Conservation (phyloP, 2,113 vertebrate genomes). For the Gymnorhina tibicen region DNA sequence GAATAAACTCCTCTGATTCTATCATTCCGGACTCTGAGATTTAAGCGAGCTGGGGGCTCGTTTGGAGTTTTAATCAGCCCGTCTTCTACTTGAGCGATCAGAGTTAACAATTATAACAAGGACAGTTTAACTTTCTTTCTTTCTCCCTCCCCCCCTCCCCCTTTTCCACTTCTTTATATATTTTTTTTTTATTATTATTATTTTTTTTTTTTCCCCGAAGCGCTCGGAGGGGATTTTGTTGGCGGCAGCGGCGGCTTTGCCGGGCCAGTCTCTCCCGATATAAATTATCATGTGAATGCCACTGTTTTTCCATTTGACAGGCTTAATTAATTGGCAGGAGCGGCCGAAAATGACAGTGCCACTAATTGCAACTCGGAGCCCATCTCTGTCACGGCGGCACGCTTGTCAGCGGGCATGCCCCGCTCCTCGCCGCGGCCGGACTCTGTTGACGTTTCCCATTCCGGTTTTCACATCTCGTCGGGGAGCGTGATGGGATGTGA, state of each 20-base stretch:
- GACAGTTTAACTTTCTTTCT: constrained; percentile 76
- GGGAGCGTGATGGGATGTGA: constrained; percentile 39
- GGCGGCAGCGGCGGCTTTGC: constrained; percentile 31
- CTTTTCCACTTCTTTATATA: not conserved
- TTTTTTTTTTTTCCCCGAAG: not conserved
- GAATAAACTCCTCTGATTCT: constrained; percentile 86
- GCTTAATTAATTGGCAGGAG: constrained; percentile 88
- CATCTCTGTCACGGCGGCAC: constrained; percentile 77
- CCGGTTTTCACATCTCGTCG: constrained; percentile 46
- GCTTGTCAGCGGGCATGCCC: constrained; percentile 72
- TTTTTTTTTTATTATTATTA: not conserved
- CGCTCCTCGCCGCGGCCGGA: not conserved
- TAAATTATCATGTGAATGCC: constrained; percentile 84
- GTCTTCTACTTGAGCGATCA: constrained; percentile 74
- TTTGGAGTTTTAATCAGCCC: constrained; percentile 83
- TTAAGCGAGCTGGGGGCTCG: constrained; percentile 79
- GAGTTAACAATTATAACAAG: constrained; percentile 80
- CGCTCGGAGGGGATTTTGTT: constrained; percentile 65
- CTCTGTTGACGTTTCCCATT: constrained; percentile 58
- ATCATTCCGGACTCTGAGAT: constrained; percentile 81
- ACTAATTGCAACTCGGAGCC: constrained; percentile 87
- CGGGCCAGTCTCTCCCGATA: constrained; percentile 76
- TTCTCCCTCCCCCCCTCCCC: not conserved
- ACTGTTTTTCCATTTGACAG: constrained; percentile 82
- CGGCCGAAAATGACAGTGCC: constrained; percentile 82